These are phyloP conservation scores for Oophaga pumilio DNA, from an alignment of 2,113 vertebrate species.

Conservation along the genomic window DNA sequence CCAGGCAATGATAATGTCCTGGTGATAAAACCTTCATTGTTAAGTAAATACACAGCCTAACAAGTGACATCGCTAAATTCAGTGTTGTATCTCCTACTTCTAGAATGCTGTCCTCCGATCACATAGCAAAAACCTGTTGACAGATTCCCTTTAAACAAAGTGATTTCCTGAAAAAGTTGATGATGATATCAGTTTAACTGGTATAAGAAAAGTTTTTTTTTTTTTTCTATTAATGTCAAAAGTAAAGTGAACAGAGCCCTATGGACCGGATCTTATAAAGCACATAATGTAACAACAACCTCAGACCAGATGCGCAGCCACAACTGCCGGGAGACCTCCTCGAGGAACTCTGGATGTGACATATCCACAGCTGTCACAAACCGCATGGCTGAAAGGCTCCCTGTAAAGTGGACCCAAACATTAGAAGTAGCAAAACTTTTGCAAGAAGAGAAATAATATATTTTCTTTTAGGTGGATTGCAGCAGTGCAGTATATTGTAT, in stretches of 20 bases:
- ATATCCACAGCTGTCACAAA: conserved; percentile 77
- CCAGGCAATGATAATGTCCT: too few relatives aligned
- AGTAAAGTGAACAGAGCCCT: background rate
- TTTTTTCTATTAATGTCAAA: background rate
- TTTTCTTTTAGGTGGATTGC: too few relatives aligned
- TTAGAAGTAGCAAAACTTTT: background rate
- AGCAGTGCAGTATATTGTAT: too few relatives aligned
- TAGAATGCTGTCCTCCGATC: too few relatives aligned
- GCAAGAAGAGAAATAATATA: too few relatives aligned
- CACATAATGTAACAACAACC: conserved; percentile 57
- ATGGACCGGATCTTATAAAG: background rate
- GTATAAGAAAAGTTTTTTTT: background rate
- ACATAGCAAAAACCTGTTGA: too few relatives aligned
- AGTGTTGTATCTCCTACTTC: too few relatives aligned
- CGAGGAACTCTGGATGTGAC: conserved; percentile 66
- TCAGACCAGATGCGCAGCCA: conserved; percentile 82
- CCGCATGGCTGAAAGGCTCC: conserved; percentile 79
- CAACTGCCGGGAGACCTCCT: conserved; percentile 80
- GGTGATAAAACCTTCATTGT: too few relatives aligned
- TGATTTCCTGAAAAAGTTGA: background rate
- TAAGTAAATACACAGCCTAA: too few relatives aligned
- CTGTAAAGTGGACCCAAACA: conserved; percentile 63
- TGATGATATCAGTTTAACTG: background rate
- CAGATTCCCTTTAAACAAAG: background rate
- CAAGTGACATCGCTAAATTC: too few relatives aligned